These are phyloP conservation scores for Thysanoteuthis rhombus DNA, from an alignment of 2,888 invertebrate genomes.

Conservation along the genomic window DNA sequence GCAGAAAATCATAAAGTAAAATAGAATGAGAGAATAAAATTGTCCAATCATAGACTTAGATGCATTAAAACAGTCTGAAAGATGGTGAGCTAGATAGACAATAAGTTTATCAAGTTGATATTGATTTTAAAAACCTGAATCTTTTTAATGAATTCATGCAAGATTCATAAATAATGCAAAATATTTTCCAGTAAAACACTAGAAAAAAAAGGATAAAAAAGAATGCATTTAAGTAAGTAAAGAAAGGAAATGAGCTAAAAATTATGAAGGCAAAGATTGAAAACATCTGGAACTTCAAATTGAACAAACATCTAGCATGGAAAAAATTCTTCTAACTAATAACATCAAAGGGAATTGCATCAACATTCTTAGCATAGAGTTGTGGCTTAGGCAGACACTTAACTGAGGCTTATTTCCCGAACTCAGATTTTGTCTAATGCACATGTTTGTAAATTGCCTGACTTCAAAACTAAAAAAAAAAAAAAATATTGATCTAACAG, in stretches of 20 bases:
- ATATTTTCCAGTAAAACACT: background rate
- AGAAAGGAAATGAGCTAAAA: background rate
- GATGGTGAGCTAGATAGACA: background rate
- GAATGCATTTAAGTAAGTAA: background rate
- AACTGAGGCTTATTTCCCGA: background rate
- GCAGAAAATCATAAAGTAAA: no score
- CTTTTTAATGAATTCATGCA: background rate
- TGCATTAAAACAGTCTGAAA: background rate
- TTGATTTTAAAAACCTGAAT: background rate
- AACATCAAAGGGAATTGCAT: background rate
- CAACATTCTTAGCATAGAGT: background rate
- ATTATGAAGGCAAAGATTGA: background rate
- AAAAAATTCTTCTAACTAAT: background rate
- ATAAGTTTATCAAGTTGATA: background rate
- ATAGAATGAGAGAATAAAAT: no score
- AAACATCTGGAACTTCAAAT: background rate
- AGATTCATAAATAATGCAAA: background rate
- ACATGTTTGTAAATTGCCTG: background rate
- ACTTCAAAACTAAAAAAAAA: background rate
- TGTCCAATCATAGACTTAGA: no score
- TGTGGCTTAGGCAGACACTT: background rate
- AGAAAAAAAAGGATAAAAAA: no score
- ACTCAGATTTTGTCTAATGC: background rate
- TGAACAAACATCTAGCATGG: background rate
- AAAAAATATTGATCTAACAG: background rate